These are phyloP conservation scores for Taxidea taxus DNA, from an alignment of 2,113 vertebrate genomes.

Conservation along the genomic window DNA sequence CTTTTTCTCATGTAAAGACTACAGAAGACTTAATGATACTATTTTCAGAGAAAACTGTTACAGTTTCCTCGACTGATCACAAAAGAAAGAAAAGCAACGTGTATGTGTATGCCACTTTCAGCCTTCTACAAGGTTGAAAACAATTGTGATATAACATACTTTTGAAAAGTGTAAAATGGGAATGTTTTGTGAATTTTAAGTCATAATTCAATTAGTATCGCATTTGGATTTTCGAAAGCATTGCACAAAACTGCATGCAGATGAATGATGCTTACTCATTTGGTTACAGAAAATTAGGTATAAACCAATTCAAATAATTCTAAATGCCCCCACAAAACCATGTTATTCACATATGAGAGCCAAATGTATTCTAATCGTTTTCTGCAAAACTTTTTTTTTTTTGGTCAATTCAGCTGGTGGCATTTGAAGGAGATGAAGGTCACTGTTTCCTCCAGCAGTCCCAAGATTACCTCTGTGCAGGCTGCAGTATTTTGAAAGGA, in stretches of 20 bases:
- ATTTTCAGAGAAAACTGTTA: neutral
- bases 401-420: neutral
- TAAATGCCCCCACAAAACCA: neutral
- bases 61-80: neutral
- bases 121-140: neutral
- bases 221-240: conserved; percentile 24
- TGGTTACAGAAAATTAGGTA: neutral
- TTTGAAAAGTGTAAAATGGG: neutral
- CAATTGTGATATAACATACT: neutral
- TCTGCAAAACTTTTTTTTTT: neutral
- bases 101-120: neutral
- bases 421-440: neutral
- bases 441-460: neutral
- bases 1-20: neutral
- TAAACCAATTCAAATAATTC: neutral
- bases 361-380: neutral
- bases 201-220: neutral
- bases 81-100: neutral
- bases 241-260: neutral
- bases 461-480: neutral
- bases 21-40: neutral
- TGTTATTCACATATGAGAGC: neutral
- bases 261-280: neutral
- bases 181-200: neutral
- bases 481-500: conserved; percentile 22